Conservation (phyloP, 2,797 vertebrate genomes). For the Stomatorhinus walkeri region DNA sequence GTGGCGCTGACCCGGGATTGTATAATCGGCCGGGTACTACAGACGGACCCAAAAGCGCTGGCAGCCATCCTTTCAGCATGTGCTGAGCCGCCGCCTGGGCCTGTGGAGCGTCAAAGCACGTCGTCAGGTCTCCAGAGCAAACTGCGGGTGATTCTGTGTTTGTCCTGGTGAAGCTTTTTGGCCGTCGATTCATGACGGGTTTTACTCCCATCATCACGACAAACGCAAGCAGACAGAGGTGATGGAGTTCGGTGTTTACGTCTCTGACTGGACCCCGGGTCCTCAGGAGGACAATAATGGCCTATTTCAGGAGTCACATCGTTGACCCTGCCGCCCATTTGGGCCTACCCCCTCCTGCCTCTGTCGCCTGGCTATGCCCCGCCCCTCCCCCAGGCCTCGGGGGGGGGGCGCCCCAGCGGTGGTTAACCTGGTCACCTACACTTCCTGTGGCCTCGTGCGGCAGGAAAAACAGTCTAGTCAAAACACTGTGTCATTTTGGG, state of each 20-base stretch:
- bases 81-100: background rate
- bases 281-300: background rate
- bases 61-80: background rate
- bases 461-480: slow-evolving; percentile 25
- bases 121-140: background rate
- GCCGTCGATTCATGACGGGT: background rate
- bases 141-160: background rate
- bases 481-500: slow-evolving; percentile 22
- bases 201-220: background rate
- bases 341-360: background rate
- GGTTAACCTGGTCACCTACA: slow-evolving; percentile 20
- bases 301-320: background rate
- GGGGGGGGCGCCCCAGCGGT: background rate
- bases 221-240: background rate
- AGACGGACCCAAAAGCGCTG: background rate
- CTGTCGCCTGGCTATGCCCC: background rate
- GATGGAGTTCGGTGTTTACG: background rate
- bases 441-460: slow-evolving; percentile 16
- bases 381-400: background rate
- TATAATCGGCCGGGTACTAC: background rate
- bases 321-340: background rate
- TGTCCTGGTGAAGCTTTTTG: background rate
- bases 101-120: background rate
- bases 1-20: background rate
- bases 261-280: background rate